These are phyloP conservation scores for Hesperophylax magnus DNA, from an alignment of 1,140 invertebrate genomes.

Conservation along the genomic window DNA sequence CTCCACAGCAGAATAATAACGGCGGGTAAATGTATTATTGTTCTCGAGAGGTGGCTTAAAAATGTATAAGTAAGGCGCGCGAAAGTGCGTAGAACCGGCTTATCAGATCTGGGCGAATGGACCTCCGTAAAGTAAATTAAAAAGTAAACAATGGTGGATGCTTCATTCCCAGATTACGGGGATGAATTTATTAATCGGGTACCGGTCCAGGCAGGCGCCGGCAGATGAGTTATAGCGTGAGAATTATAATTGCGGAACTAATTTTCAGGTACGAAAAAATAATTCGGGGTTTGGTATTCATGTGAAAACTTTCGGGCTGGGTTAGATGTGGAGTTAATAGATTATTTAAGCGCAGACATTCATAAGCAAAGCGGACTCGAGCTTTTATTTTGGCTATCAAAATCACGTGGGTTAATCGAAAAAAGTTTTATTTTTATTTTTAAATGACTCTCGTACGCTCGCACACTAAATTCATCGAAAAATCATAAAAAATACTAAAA, in stretches of 20 bases:
- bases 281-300: background rate
- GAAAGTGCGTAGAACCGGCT: constrained; percentile 9
- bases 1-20: constrained; percentile 36
- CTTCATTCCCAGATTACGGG: constrained; percentile 31
- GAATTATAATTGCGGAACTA: constrained; percentile 23
- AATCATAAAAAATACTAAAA: too few relatives aligned
- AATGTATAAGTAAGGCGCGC: constrained; percentile 32
- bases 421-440: too few relatives aligned
- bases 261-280: constrained; percentile 9
- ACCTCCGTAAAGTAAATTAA: constrained; percentile 43
- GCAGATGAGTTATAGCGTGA: constrained; percentile 22
- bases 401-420: too few relatives aligned
- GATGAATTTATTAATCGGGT: constrained; percentile 40
- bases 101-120: constrained; percentile 11
- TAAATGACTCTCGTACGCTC: too few relatives aligned
- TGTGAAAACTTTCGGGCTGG: too few relatives aligned
- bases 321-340: too few relatives aligned
- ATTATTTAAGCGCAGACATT: too few relatives aligned
- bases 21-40: constrained; percentile 53
- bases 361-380: too few relatives aligned
- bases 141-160: constrained; percentile 36
- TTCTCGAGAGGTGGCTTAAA: constrained; percentile 54
- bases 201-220: background rate
- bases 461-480: too few relatives aligned
- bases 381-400: too few relatives aligned